A percentile compares a stretch with the other conserved stretches of the same genome.
Conservation (phyloP, 2,113 vertebrate species). For the Cottus gobio region DNA sequence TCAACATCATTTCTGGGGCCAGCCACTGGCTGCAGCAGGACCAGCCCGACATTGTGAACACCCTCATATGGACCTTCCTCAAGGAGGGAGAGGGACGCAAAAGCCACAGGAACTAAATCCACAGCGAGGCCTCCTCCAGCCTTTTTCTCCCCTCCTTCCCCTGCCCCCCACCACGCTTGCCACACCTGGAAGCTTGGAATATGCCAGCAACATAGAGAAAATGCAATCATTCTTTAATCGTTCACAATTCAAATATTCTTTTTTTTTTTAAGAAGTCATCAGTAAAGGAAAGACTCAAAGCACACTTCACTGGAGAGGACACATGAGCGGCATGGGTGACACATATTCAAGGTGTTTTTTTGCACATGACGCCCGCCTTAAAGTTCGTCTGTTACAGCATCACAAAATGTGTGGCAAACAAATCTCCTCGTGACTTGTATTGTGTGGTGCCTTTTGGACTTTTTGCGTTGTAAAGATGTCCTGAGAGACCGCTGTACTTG, state of each 20-base stretch:
- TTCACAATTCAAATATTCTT: slow-evolving; percentile 70
- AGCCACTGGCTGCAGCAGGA: slow-evolving; percentile 99
- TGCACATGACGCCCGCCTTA: slow-evolving; percentile 85
- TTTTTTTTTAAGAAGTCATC: slow-evolving; percentile 65
- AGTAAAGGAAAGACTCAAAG: slow-evolving; percentile 64
- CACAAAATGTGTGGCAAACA: slow-evolving; percentile 73
- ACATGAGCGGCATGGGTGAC: slow-evolving; percentile 50
- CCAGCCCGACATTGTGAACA: slow-evolving; percentile 97
- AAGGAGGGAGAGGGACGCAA: slow-evolving; percentile 92
- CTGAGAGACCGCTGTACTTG: slow-evolving; percentile 54
- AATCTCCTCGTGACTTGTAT: slow-evolving; percentile 84
- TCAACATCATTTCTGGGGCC: slow-evolving; percentile 94
- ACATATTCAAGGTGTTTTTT: slow-evolving; percentile 72
- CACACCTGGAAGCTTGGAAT: slow-evolving; percentile 67
- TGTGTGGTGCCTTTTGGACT: slow-evolving; percentile 92
- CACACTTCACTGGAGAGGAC: slow-evolving; percentile 71
- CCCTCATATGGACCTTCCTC: slow-evolving; percentile 98
- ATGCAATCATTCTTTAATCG: slow-evolving; percentile 77
- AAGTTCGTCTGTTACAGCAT: slow-evolving; percentile 79
- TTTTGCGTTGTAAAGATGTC: slow-evolving; percentile 60
- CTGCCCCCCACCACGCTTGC: slow-evolving; percentile 6
- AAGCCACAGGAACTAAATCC: slow-evolving; percentile 84
- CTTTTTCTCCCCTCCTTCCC: background rate
- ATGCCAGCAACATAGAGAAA: slow-evolving; percentile 71
- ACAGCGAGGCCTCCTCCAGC: slow-evolving; percentile 23